Evolutionary conservation across 92 coral and sea anemone genomes (phyloP).

Genomic region (Scolanthus callimorphus): DNA sequence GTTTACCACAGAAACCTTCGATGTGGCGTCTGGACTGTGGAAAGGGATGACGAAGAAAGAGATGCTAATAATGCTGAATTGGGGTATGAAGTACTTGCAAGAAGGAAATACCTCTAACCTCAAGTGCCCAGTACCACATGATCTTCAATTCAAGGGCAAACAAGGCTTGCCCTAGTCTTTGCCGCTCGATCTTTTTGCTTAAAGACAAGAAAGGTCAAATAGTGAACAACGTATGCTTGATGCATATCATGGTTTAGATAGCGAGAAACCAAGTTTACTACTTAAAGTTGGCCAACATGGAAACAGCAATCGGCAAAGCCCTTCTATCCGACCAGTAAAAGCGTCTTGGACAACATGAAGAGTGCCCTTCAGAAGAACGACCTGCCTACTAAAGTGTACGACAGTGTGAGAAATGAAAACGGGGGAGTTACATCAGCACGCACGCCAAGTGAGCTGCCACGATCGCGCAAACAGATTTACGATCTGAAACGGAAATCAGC

Average conservation of each 20-base stretch:
- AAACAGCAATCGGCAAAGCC: constrained; percentile 14
- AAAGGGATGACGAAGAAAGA: not conserved
- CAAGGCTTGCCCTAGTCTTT: constrained; percentile 29
- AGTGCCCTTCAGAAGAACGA: not conserved
- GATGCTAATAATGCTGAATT: not conserved
- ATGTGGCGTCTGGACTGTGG: constrained; percentile 37
- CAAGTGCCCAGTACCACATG: constrained; percentile 14
- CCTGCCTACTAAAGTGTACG: constrained; percentile 1
- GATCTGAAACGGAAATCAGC: not conserved
- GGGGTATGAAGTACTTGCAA: not conserved
- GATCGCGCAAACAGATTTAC: constrained; percentile 18
- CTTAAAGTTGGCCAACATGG: constrained; percentile 30
- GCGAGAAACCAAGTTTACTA: constrained; percentile 6
- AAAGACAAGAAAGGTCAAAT: constrained; percentile 11
- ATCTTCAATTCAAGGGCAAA: constrained; percentile 25
- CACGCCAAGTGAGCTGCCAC: constrained; percentile 14
- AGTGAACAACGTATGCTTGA: constrained; percentile 12
- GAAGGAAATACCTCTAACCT: constrained; percentile 10
- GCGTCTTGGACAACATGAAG: constrained; percentile 6
- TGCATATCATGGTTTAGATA: constrained; percentile 26
- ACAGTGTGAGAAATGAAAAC: constrained; percentile 2
- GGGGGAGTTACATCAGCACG: constrained; percentile 12
- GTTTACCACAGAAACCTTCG: constrained; percentile 23
- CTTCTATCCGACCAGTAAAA: constrained; percentile 21
- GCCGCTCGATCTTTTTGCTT: constrained; percentile 31